phyloP scores from a whole-genome alignment of 2,113 vertebrate species.

The Camelus dromedarius region DNA sequence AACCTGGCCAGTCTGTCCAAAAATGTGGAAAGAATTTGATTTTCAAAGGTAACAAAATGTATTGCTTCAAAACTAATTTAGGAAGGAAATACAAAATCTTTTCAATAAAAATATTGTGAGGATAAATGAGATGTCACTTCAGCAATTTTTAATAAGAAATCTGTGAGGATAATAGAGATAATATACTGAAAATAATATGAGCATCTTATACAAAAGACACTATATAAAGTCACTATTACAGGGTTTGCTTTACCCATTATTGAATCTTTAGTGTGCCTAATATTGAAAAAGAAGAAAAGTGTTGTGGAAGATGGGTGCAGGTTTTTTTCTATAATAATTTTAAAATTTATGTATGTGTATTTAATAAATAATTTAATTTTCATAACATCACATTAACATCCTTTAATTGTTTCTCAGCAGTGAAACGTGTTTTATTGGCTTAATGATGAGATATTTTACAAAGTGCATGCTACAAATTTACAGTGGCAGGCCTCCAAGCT shows the following conservation, averaged over 20 bases:
- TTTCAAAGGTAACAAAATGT: neutral
- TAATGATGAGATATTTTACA: neutral
- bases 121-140: neutral
- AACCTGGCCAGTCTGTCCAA: neutral
- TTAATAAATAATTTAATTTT: neutral
- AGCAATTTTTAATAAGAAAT: constrained; percentile 58
- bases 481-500: neutral
- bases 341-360: neutral
- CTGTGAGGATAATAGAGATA: constrained; percentile 25
- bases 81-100: neutral
- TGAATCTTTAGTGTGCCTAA: neutral
- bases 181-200: constrained; percentile 41
- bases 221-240: neutral
- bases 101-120: constrained; percentile 29
- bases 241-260: neutral
- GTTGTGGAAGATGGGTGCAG: neutral
- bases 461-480: neutral
- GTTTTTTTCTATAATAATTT: neutral
- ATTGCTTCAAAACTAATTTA: neutral
- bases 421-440: neutral
- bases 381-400: neutral
- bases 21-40: neutral
- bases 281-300: neutral
- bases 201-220: neutral
- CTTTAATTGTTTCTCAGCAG: neutral